Evolutionary conservation across 30 jellyfish, hydroid and myxozoan species (phyloP), one percentile per base, ranked within the genome.

Genomic region (Turritopsis dohrnii): DNA sequence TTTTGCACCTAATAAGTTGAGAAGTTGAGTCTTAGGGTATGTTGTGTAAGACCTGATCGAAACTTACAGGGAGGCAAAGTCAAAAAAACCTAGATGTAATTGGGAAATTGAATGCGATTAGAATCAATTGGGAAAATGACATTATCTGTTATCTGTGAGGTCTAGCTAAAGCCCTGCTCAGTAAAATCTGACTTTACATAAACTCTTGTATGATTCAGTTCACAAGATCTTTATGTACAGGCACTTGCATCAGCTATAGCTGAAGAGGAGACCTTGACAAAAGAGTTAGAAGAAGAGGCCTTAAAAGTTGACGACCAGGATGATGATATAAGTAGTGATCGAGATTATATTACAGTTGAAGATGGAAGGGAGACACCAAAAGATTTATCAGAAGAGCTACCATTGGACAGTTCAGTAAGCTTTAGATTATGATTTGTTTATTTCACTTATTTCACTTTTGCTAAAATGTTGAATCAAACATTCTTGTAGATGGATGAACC

Each of bases 181-280:
- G n/a, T n/a, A n/a, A n/a, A n/a, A n/a, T 17, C 29, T 66, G 76
- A 3, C 27, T n/a, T 9, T 66, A n/a, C 29, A 7, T 3, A 66
- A 66, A 17, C 29, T n/a, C 29, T n/a, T 17, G 17, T 7, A n/a
- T n/a, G n/a, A n/a, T n/a, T n/a, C n/a, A n/a, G n/a, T n/a, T n/a
- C n/a, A n/a, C n/a, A n/a, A n/a, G n/a, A n/a, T 41, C 9, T 80
- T 80, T 52, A 18, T 52, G 18, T 65, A 28, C 27, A 82, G 89
- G 97, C 97, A 21, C 74, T 92, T 76, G 97, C 97, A 19, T 87
- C 96, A 4, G 97, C 97, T 4, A 92, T 92, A 52, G 96, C 90
- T 28, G 97, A 92, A 82, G 97, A 92, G 82, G 97, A 92, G 66
- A 93, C 90, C 52, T 74, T 92, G 21, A 87, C 95, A 17, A 92